Percentiles rank a stretch among this genome's conserved stretches.
Conservation (phyloP, 1,140 invertebrate species). For the Bombus turneri region DNA sequence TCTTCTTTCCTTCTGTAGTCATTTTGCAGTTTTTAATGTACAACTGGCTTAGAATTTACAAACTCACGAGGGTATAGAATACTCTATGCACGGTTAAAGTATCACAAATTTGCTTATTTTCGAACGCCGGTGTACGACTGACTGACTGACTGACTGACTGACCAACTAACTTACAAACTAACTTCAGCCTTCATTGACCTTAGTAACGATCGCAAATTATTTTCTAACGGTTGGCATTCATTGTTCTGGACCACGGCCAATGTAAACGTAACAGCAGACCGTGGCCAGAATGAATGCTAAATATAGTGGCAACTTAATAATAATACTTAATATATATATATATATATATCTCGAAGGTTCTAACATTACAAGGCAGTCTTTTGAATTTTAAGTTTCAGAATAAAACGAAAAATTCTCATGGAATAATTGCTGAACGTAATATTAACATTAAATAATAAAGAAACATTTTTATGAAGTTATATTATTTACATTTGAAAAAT, state of each 20-base stretch:
- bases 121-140: slow-evolving; percentile 35
- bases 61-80: neutral
- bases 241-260: slow-evolving; percentile 76
- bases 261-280: slow-evolving; percentile 61
- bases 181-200: slow-evolving; percentile 76
- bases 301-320: slow-evolving; percentile 76
- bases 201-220: slow-evolving; percentile 71
- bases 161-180: slow-evolving; percentile 72
- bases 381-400: neutral
- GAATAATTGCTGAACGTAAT: neutral
- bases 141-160: slow-evolving; percentile 67
- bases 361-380: neutral
- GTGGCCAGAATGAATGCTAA: slow-evolving; percentile 70
- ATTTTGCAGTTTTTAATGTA: slow-evolving; percentile 20
- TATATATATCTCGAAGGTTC: slow-evolving; percentile 25
- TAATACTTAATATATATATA: slow-evolving; percentile 64
- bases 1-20: slow-evolving; percentile 77
- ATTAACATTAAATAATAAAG: neutral
- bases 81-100: neutral
- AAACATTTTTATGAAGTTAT: neutral
- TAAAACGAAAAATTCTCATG: neutral
- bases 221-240: slow-evolving; percentile 70
- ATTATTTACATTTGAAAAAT: neutral
- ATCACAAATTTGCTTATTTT: slow-evolving; percentile 45
- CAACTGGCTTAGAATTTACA: neutral